A percentile compares a stretch with the other conserved stretches of the same genome.
Conservation (phyloP, 2,797 vertebrate genomes). For the Varecia variegata region DNA sequence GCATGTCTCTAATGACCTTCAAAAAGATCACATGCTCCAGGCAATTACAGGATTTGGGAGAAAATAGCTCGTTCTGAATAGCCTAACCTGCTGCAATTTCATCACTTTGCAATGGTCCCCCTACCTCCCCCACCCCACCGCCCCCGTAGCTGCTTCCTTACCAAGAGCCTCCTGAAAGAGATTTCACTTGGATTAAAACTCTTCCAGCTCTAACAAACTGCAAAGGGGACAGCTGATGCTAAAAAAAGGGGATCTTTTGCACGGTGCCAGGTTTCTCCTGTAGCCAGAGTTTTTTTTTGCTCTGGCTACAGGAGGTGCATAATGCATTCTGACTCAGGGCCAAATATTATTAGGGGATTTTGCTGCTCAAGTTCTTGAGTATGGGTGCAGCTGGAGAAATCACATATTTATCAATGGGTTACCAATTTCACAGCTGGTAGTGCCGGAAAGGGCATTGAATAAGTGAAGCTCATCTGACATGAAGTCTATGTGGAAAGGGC, state of each 20-base stretch:
- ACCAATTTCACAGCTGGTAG: slow-evolving; percentile 32
- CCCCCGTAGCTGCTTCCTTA: not conserved
- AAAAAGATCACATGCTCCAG: slow-evolving; percentile 26
- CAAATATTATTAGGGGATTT: slow-evolving; percentile 49
- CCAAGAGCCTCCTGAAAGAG: slow-evolving; percentile 4
- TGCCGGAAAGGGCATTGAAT: not conserved
- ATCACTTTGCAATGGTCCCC: not conserved
- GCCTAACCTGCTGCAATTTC: not conserved
- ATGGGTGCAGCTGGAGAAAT: slow-evolving; percentile 48
- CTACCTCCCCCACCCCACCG: fast-evolving
- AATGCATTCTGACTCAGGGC: not conserved
- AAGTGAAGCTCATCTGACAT: not conserved
- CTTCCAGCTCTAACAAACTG: not conserved
- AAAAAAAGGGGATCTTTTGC: not conserved
- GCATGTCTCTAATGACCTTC: slow-evolving; percentile 41
- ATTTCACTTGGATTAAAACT: slow-evolving; percentile 46
- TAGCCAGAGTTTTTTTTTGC: not conserved
- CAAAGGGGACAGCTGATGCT: not conserved
- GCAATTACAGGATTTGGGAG: slow-evolving; percentile 59
- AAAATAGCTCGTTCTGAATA: slow-evolving; percentile 51
- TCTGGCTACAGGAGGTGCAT: not conserved
- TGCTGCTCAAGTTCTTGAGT: slow-evolving; percentile 30
- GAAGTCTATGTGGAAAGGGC: not conserved
- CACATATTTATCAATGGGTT: slow-evolving; percentile 31
- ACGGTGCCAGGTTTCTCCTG: not conserved